A percentile compares a stretch with the other conserved stretches of the same genome.
These are phyloP conservation scores for Tadarida brasiliensis DNA, from an alignment of 2,797 vertebrate species.

Conservation along the genomic window DNA sequence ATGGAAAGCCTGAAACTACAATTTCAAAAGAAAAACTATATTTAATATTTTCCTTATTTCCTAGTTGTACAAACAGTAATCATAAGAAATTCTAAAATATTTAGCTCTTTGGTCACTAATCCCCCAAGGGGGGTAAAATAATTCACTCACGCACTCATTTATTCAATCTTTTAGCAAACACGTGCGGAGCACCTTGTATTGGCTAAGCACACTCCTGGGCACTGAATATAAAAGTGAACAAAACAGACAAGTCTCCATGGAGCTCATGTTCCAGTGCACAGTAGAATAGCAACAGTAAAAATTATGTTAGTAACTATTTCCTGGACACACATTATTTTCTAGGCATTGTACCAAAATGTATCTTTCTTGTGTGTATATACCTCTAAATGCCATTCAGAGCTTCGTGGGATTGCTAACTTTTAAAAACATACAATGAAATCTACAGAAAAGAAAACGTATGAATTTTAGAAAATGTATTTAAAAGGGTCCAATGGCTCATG, in stretches of 20 bases:
- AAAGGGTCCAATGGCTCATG: neutral
- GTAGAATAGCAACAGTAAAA: neutral
- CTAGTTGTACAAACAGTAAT: neutral
- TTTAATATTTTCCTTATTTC: neutral
- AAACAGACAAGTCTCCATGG: neutral
- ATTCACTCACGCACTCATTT: neutral
- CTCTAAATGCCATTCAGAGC: neutral
- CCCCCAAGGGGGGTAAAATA: neutral
- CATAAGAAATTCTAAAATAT: neutral
- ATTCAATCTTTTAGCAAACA: neutral
- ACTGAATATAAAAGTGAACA: neutral
- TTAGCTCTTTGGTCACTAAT: neutral
- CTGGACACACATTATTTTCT: neutral
- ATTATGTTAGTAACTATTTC: neutral
- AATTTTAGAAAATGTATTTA: neutral
- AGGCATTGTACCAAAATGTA: neutral
- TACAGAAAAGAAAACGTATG: neutral
- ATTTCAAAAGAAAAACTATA: slow-evolving; percentile 1
- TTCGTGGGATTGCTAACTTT: neutral
- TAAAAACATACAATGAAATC: slow-evolving; percentile 7
- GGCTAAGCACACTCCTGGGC: neutral
- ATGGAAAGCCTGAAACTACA: neutral
- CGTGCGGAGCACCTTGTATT: neutral
- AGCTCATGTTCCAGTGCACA: neutral
- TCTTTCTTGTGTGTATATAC: neutral